These are phyloP conservation scores for Drosophila carrolli DNA, from an alignment of 1,140 invertebrate genomes.

Conservation along the genomic window DNA sequence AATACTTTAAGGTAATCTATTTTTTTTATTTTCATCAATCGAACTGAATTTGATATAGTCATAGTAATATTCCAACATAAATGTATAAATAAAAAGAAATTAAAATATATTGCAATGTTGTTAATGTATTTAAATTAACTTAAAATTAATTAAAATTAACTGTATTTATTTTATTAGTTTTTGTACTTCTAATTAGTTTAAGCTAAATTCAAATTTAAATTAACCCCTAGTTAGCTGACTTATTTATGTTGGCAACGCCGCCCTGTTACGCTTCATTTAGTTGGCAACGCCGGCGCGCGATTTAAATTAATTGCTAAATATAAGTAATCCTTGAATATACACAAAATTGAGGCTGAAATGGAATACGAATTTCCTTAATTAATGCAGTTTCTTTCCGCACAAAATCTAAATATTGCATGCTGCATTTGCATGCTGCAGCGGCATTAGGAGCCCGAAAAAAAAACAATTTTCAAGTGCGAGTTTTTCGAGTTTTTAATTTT, in stretches of 20 bases:
- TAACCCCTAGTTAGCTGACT: not conserved
- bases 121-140: not conserved
- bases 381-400: constrained; percentile 24
- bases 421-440: constrained; percentile 38
- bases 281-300: constrained; percentile 7
- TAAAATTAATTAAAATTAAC: too few relatives aligned
- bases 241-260: not conserved
- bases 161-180: not conserved
- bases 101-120: not conserved
- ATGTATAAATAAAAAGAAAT: not conserved
- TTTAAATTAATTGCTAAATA: constrained; percentile 4
- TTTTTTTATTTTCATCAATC: too few relatives aligned
- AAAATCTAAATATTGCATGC: constrained; percentile 25
- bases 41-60: too few relatives aligned
- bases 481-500: constrained; percentile 1
- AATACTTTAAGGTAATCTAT: too few relatives aligned
- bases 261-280: constrained; percentile 14
- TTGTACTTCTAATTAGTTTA: not conserved
- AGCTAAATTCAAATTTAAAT: not conserved
- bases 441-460: not conserved
- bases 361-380: constrained; percentile 37
- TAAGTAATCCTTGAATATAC: not conserved
- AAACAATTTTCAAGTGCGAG: constrained; percentile 43
- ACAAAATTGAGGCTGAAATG: not conserved
- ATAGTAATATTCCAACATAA: too few relatives aligned